These are phyloP conservation scores for Drosophila stalkeri DNA, from an alignment of 2,888 invertebrate species.

Conservation along the genomic window DNA sequence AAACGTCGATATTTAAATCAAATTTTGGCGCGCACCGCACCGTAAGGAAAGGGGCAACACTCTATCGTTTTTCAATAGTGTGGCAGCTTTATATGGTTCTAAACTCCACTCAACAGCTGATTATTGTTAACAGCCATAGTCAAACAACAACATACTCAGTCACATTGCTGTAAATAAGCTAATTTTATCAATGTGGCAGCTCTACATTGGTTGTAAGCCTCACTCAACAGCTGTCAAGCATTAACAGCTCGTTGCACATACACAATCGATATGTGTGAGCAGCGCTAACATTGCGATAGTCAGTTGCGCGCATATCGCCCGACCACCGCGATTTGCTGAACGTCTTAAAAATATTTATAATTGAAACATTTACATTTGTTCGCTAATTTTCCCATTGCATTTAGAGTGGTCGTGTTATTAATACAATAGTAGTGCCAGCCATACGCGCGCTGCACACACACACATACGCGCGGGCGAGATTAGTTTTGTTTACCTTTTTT, in stretches of 20 bases:
- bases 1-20: conserved; percentile 10
- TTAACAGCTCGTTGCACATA: conserved; percentile 4
- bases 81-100: conserved; percentile 18
- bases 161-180: neutral
- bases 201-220: conserved; percentile 10
- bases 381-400: conserved; percentile 51
- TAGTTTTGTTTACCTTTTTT: conserved; percentile 63
- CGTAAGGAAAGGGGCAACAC: conserved; percentile 28
- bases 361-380: conserved; percentile 60
- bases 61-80: neutral
- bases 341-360: conserved; percentile 44
- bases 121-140: neutral
- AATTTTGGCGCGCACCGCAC: conserved; percentile 5
- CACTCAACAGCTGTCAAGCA: conserved; percentile 19
- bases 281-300: conserved; percentile 16
- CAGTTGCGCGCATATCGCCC: conserved; percentile 34
- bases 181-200: conserved; percentile 9
- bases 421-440: conserved; percentile 13
- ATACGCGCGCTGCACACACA: conserved; percentile 23
- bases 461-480: conserved; percentile 13
- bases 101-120: conserved; percentile 18
- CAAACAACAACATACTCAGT: neutral
- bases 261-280: neutral
- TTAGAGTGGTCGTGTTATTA: conserved; percentile 33
- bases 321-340: conserved; percentile 35